A percentile compares a stretch with the other conserved stretches of the same genome.
Evolutionary conservation across 37 sponge, comb jelly and placozoan species (phyloP).

Genomic region (Chondrilla cf. caribensis): DNA sequence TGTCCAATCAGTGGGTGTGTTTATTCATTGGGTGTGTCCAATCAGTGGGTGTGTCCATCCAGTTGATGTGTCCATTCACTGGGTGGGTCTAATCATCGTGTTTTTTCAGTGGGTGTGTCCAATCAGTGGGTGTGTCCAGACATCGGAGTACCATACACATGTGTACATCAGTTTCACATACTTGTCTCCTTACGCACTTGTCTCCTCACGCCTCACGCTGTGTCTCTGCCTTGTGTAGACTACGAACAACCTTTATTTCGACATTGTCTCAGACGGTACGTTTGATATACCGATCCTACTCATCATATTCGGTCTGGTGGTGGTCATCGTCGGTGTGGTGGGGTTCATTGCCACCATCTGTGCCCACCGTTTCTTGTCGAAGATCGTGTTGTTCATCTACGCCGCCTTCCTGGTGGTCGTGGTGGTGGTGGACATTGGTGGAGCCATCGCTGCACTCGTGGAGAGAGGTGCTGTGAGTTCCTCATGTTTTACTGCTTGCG

Average conservation of each 20-base stretch:
- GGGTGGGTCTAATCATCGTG: no score
- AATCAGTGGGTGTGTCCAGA: no score
- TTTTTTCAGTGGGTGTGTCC: no score
- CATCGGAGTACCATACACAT: no score
- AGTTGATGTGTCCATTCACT: no score
- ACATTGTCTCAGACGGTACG: background rate
- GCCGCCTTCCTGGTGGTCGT: background rate
- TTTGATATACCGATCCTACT: slow-evolving; percentile 1
- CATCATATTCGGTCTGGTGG: slow-evolving; percentile 1
- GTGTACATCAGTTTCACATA: no score
- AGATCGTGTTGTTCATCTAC: background rate
- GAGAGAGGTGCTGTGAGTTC: background rate
- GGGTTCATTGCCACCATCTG: slow-evolving; percentile 5
- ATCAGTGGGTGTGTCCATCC: no score
- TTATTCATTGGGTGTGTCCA: no score
- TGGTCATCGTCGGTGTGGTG: background rate
- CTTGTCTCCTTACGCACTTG: no score
- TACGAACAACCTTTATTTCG: background rate
- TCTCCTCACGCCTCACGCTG: no score
- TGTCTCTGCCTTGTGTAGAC: no score
- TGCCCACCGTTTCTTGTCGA: background rate
- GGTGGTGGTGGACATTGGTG: background rate
- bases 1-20: no score
- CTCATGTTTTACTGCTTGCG: background rate
- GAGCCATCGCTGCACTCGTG: background rate